These are phyloP conservation scores for Vespertilio murinus DNA, from an alignment of 2,797 vertebrate genomes.

Conservation along the genomic window DNA sequence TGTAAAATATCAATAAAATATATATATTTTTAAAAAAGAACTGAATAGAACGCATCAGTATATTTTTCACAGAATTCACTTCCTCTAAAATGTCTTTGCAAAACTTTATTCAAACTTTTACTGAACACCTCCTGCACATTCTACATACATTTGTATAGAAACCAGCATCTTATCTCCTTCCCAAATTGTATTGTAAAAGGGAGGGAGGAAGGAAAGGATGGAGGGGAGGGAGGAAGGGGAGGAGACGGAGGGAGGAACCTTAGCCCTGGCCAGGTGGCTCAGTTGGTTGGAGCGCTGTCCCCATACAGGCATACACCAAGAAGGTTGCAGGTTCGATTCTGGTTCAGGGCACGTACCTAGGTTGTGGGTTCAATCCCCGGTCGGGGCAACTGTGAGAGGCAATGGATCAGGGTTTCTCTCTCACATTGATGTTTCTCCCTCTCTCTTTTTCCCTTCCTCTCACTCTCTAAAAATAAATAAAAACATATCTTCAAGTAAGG, in stretches of 20 bases:
- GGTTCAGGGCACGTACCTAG: not conserved
- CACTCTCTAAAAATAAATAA: not conserved
- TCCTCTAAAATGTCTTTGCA: conserved; percentile 18
- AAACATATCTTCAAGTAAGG: not conserved
- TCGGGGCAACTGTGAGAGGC: not conserved
- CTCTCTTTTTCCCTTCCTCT: not conserved
- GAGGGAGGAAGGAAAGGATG: too few species aligned
- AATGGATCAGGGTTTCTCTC: not conserved
- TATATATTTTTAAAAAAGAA: too few species aligned
- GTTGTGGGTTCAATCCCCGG: not conserved
- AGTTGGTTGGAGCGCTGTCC: not conserved
- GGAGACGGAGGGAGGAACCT: not conserved
- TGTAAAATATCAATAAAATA: too few species aligned
- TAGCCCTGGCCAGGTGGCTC: not conserved
- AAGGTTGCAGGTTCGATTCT: not conserved
- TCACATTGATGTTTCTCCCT: not conserved
- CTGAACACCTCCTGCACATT: not conserved
- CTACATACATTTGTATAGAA: not conserved
- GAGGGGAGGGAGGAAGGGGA: too few species aligned
- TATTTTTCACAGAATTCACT: not conserved
- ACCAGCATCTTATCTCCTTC: conserved; percentile 6
- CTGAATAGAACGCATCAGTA: conserved; percentile 19
- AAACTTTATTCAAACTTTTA: conserved; percentile 43
- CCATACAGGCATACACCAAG: not conserved
- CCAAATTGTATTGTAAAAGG: not conserved